Evolutionary conservation across 1,140 invertebrate species (phyloP), one percentile per base, ranked within the genome.

Genomic region (Nixonia krombeini): DNA sequence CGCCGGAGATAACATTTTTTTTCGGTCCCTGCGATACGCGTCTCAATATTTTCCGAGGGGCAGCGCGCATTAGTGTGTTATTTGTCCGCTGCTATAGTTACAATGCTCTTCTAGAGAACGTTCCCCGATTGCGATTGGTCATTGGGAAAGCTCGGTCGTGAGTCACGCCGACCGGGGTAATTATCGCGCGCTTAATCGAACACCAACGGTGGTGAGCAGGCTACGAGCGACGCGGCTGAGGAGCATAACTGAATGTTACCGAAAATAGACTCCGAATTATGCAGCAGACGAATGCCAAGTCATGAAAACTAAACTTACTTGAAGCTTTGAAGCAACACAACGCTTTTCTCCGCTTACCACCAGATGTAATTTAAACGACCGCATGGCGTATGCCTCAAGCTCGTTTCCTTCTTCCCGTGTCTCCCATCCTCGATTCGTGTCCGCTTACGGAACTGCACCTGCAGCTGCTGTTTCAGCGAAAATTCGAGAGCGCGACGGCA

Each of bases 221-320:
- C n/a, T 28, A 31, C 18, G 17, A 33, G 40, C 17, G 41, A 40
- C 35, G 13, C 50, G 37, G 33, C 9, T 35, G 12, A 47, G 61
- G 76, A 75, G 69, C 70, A 71, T 56, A 41, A 37, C 29, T 29
- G 67, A 61, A 65, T 73, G 75, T 73, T 46, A 49, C 28, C 25
- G 23, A 59, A 56, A 73, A 75, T 75, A 52, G 66, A 72, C 49
- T 69, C 45, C 51, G 56, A 73, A 79, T 78, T 78, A 78, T 75
- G 65, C 72, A 70, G 66, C 63, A 61, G 67, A 77, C 70, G 78
- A 79, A 79, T 80, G 72, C 56, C 50, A 58, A 69, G 44, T 70
- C 75, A 70, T 75, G 74, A 75, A 74, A 78, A 78, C 55, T 74
- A 70, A 78, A 74, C 55, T 76, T 74, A 56, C 65, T 56, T 70